A percentile compares a stretch with the other conserved stretches of the same genome.
Evolutionary conservation across 2,797 vertebrate genomes (phyloP).

Genomic region (Muscicapa comitata): DNA sequence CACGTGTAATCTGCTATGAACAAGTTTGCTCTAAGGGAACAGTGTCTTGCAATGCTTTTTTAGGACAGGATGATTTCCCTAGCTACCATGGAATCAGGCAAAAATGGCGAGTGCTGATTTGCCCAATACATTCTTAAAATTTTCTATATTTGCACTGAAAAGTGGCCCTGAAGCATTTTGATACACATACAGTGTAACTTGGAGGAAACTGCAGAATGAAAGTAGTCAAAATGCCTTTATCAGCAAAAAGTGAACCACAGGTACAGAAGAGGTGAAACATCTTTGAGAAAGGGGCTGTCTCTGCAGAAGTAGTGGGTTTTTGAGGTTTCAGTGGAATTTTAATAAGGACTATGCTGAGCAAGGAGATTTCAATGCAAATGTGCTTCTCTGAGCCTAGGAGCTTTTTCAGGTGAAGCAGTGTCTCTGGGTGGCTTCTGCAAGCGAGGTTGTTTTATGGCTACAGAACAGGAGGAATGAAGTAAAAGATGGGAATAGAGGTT

Average conservation of each 20-base stretch:
- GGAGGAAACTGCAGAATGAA: background rate
- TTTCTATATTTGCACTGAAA: background rate
- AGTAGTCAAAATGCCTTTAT: background rate
- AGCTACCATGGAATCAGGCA: background rate
- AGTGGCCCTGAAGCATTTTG: background rate
- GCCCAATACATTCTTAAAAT: background rate
- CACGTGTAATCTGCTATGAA: background rate
- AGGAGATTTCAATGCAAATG: background rate
- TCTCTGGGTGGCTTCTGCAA: background rate
- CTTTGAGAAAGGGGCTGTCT: background rate
- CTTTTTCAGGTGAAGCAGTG: background rate
- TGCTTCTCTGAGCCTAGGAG: background rate
- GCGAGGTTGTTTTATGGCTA: background rate
- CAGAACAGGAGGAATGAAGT: background rate
- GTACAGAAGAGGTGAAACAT: background rate
- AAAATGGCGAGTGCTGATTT: background rate
- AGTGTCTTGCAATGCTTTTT: background rate
- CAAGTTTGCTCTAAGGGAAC: background rate
- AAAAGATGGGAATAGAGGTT: background rate
- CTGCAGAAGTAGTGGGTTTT: background rate
- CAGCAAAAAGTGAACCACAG: background rate
- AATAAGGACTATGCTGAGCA: background rate
- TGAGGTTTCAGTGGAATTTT: background rate
- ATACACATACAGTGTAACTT: accelerated
- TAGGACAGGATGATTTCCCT: background rate